Conservation (phyloP, 1,140 invertebrate species). For the Whitmania pigra region DNA sequence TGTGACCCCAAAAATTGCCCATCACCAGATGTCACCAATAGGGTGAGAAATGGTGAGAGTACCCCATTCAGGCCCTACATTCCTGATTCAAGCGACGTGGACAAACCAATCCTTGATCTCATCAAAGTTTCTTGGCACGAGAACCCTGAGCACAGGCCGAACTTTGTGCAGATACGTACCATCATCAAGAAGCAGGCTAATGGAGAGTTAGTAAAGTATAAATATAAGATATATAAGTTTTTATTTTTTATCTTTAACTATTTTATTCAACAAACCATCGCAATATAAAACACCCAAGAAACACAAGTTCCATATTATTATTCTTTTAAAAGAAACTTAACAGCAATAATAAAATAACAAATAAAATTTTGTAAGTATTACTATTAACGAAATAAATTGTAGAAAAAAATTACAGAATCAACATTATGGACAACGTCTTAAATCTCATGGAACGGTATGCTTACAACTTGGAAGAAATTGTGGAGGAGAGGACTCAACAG, state of each 20-base stretch:
- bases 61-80: constrained; percentile 16
- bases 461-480: constrained; percentile 74
- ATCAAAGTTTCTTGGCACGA: constrained; percentile 23
- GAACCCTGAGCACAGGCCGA: constrained; percentile 22
- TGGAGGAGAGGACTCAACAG: constrained; percentile 63
- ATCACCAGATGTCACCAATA: constrained; percentile 6
- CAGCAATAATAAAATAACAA: no score
- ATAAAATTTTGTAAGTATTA: no score
- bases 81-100: constrained; percentile 13
- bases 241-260: no score
- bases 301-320: no score
- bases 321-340: no score
- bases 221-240: no score
- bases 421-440: constrained; percentile 83
- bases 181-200: constrained; percentile 17
- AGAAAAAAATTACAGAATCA: constrained; percentile 33
- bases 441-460: constrained; percentile 84
- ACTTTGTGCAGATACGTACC: constrained; percentile 33
- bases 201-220: constrained; percentile 18
- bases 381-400: no score
- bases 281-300: no score
- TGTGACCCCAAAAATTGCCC: no score
- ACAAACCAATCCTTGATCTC: constrained; percentile 22
- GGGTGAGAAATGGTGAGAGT: constrained; percentile 11
- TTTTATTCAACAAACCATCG: no score